phyloP scores from a whole-genome alignment of 2,888 invertebrate species.

The Sarcophaga subvicina region DNA sequence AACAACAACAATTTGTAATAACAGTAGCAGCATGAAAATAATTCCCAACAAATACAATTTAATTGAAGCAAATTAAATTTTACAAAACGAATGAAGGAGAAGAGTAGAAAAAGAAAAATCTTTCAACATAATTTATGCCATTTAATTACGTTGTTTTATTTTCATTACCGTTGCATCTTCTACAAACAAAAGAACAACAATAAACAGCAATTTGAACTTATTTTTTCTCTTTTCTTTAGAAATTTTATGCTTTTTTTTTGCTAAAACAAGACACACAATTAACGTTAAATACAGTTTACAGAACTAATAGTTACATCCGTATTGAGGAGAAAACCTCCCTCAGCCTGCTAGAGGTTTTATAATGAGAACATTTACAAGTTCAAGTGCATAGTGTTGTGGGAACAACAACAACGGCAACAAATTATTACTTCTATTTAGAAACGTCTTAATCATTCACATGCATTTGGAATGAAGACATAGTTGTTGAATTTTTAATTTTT shows the following conservation, averaged over 20 bases:
- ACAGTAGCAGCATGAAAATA: slow-evolving; percentile 7
- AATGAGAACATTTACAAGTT: slow-evolving; percentile 48
- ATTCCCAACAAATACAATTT: slow-evolving; percentile 33
- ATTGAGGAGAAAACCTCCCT: not conserved
- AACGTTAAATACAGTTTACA: slow-evolving; percentile 5
- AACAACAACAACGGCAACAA: not conserved
- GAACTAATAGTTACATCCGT: not conserved
- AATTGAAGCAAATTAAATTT: slow-evolving; percentile 50
- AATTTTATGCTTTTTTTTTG: slow-evolving; percentile 20
- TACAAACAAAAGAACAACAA: not conserved
- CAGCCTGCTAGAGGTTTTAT: not conserved
- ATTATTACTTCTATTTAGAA: slow-evolving; percentile 2
- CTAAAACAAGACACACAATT: slow-evolving; percentile 19
- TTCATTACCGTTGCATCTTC: not conserved
- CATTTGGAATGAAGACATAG: slow-evolving; percentile 56
- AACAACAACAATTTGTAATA: not conserved
- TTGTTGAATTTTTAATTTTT: slow-evolving; percentile 29
- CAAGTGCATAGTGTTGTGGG: slow-evolving; percentile 21
- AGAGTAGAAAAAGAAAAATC: slow-evolving; percentile 13
- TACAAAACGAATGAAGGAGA: not conserved
- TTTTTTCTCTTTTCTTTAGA: slow-evolving; percentile 10
- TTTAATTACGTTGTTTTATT: not conserved
- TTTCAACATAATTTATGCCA: not conserved
- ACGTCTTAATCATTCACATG: slow-evolving; percentile 53
- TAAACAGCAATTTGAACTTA: not conserved